These are phyloP conservation scores for Ammodytes dubius DNA, from an alignment of 2,113 vertebrate species.

Conservation along the genomic window DNA sequence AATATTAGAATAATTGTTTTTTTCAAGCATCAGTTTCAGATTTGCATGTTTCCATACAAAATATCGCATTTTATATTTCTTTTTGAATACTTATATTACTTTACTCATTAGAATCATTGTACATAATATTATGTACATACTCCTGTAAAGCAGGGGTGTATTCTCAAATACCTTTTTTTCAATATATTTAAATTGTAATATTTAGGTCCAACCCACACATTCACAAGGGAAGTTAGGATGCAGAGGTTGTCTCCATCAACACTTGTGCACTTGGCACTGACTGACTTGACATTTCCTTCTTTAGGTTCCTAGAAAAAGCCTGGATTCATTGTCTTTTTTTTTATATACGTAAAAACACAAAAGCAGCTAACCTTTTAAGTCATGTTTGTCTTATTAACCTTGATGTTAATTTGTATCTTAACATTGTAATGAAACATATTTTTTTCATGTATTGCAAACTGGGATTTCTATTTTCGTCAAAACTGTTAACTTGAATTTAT, in stretches of 20 bases:
- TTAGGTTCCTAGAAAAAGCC: slow-evolving; percentile 10
- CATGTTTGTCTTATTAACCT: slow-evolving; percentile 83
- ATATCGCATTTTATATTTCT: neutral
- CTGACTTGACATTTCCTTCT: slow-evolving; percentile 25
- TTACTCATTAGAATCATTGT: neutral
- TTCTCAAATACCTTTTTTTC: too few species aligned
- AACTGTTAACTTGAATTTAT: slow-evolving; percentile 95
- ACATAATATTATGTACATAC: neutral
- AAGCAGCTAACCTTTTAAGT: slow-evolving; percentile 87
- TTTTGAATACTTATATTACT: too few species aligned
- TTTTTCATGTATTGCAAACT: slow-evolving; percentile 83
- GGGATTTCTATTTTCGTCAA: slow-evolving; percentile 85
- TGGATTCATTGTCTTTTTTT: slow-evolving; percentile 20
- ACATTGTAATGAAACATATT: slow-evolving; percentile 76
- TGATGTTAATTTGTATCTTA: slow-evolving; percentile 72
- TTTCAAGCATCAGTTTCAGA: neutral
- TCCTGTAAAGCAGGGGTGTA: neutral
- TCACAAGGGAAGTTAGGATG: neutral
- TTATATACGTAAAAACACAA: slow-evolving; percentile 59
- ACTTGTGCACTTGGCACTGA: neutral
- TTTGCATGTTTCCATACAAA: neutral
- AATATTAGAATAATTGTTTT: neutral
- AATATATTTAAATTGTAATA: neutral
- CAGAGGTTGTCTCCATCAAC: neutral
- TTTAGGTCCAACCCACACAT: neutral